Percentiles rank a stretch among this genome's conserved stretches.
These are phyloP conservation scores for Neotoma lepida DNA, from an alignment of 2,113 vertebrate genomes.

Conservation along the genomic window DNA sequence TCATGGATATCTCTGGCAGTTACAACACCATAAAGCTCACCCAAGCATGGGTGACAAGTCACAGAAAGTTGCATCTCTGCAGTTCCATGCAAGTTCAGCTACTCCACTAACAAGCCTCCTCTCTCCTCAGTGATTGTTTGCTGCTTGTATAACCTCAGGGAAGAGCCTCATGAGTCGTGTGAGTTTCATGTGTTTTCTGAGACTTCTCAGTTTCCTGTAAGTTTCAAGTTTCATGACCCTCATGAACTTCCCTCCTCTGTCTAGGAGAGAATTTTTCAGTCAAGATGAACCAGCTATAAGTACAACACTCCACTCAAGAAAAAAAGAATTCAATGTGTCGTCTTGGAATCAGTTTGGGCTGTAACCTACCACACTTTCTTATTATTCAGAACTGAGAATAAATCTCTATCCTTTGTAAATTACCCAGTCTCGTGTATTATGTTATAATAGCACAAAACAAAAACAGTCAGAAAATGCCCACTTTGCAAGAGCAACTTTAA, in stretches of 20 bases:
- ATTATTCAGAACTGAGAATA: neutral
- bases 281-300: neutral
- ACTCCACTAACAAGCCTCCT: neutral
- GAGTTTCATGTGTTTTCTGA: neutral
- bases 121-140: neutral
- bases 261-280: neutral
- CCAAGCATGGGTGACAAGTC: neutral
- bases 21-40: neutral
- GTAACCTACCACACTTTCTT: neutral
- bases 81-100: neutral
- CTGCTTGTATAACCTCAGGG: neutral
- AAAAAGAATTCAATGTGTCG: neutral
- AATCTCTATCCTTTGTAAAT: neutral
- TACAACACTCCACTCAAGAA: neutral
- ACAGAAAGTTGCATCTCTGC: neutral
- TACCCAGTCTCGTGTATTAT: neutral
- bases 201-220: neutral
- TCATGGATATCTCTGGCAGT: neutral
- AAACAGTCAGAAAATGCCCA: neutral
- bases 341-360: neutral
- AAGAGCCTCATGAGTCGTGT: neutral
- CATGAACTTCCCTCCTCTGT: neutral
- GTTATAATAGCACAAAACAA: neutral
- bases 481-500: constrained; percentile 29
- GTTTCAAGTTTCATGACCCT: neutral